A percentile compares a stretch with the other conserved stretches of the same genome.
phyloP scores from a whole-genome alignment of 1,140 invertebrate genomes.

The Drosophila kanapiae region DNA sequence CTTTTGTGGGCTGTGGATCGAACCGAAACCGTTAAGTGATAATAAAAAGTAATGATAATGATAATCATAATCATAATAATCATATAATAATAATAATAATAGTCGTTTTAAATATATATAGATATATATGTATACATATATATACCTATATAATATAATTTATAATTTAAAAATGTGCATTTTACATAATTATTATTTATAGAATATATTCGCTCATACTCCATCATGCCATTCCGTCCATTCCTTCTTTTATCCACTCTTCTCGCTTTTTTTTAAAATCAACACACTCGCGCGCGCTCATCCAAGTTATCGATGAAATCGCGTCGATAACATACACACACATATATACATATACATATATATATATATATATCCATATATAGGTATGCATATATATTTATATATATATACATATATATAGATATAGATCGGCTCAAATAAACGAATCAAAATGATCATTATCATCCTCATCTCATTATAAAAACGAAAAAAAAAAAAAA shows the following conservation, averaged over 20 bases:
- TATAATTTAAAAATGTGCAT: slow-evolving; percentile 52
- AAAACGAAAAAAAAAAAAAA: slow-evolving; percentile 41
- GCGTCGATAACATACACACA: slow-evolving; percentile 37
- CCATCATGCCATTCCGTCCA: slow-evolving; percentile 6
- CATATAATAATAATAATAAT: slow-evolving; percentile 41
- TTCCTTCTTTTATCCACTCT: slow-evolving; percentile 1
- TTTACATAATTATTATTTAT: slow-evolving; percentile 52
- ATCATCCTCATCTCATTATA: slow-evolving; percentile 35
- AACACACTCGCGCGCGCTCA: slow-evolving; percentile 43
- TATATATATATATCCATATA: slow-evolving; percentile 25
- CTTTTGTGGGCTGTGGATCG: slow-evolving; percentile 31
- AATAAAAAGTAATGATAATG: slow-evolving; percentile 46
- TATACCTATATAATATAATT: slow-evolving; percentile 31
- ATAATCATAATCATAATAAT: slow-evolving; percentile 39
- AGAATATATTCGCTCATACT: slow-evolving; percentile 47
- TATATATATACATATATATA: slow-evolving; percentile 19
- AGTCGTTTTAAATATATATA: slow-evolving; percentile 34
- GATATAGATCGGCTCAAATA: slow-evolving; percentile 44
- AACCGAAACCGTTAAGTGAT: slow-evolving; percentile 48
- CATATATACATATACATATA: slow-evolving; percentile 23
- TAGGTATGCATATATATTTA: slow-evolving; percentile 27
- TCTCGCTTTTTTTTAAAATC: slow-evolving; percentile 30
- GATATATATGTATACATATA: slow-evolving; percentile 4
- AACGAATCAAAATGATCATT: slow-evolving; percentile 40
- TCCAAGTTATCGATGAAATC: slow-evolving; percentile 27